Conservation (phyloP, 1,140 invertebrate species). For the Brachionus calyciflorus region DNA sequence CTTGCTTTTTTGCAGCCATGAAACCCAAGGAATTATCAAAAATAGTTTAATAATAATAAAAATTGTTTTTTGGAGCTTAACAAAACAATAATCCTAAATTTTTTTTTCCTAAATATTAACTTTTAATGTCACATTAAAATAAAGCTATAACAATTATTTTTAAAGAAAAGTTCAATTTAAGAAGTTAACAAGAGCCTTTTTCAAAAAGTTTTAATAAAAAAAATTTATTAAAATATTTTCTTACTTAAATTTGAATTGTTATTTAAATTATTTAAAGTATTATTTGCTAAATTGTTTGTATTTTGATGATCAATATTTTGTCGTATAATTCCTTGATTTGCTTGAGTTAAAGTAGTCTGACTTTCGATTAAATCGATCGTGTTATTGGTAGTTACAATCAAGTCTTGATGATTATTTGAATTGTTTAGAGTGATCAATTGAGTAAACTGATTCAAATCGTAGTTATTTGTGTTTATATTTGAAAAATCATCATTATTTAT, state of each 20-base stretch:
- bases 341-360: neutral
- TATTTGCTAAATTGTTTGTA: neutral
- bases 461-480: slow-evolving; percentile 26
- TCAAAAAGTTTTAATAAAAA: neutral
- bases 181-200: neutral
- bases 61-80: too few relatives aligned
- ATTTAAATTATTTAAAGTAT: neutral
- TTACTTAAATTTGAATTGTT: slow-evolving; percentile 20
- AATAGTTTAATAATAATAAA: too few relatives aligned
- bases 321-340: too few relatives aligned
- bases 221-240: neutral
- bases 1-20: too few relatives aligned
- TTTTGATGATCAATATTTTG: neutral
- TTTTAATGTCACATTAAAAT: too few relatives aligned
- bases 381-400: neutral
- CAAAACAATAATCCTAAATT: too few relatives aligned
- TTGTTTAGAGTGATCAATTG: slow-evolving; percentile 11
- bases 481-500: slow-evolving; percentile 2
- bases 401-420: neutral
- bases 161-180: neutral
- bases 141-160: neutral
- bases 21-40: too few relatives aligned
- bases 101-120: too few relatives aligned
- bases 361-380: neutral
- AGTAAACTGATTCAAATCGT: slow-evolving; percentile 24